Conservation (phyloP, 2,888 invertebrate species). For the Dicranocentrus wangi region DNA sequence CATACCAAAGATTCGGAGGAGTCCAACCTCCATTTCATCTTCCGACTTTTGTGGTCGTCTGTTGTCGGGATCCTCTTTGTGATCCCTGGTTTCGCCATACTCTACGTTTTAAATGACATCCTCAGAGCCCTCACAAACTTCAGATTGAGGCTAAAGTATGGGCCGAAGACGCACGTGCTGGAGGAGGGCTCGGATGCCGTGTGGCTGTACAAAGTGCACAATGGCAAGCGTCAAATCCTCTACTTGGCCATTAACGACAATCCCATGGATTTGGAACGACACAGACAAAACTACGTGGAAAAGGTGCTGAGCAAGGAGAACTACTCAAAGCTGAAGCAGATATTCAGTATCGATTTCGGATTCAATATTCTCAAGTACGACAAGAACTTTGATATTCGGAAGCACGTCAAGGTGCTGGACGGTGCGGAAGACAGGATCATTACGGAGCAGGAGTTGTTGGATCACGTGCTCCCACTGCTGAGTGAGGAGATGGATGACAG, state of each 20-base stretch:
- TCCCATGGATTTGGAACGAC: constrained; percentile 57
- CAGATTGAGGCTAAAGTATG: constrained; percentile 37
- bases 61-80: constrained; percentile 27
- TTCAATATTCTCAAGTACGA: constrained; percentile 67
- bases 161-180: constrained; percentile 31
- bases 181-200: constrained; percentile 47
- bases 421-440: constrained; percentile 55
- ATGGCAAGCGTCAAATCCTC: constrained; percentile 55
- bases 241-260: constrained; percentile 62
- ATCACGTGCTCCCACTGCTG: constrained; percentile 56
- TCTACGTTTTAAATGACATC: constrained; percentile 42
- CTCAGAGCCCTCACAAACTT: constrained; percentile 27
- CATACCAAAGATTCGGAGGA: constrained; percentile 40
- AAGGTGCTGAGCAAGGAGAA: constrained; percentile 52
- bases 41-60: constrained; percentile 35
- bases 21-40: constrained; percentile 26
- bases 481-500: constrained; percentile 66
- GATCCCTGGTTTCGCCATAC: constrained; percentile 21
- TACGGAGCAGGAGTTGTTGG: constrained; percentile 64
- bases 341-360: constrained; percentile 58
- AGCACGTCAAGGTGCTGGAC: constrained; percentile 64
- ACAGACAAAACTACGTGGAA: constrained; percentile 57
- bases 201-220: constrained; percentile 47
- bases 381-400: constrained; percentile 64
- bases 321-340: constrained; percentile 67